phyloP scores from a whole-genome alignment of 2,888 invertebrate genomes.

The Sminthurides aquaticus region DNA sequence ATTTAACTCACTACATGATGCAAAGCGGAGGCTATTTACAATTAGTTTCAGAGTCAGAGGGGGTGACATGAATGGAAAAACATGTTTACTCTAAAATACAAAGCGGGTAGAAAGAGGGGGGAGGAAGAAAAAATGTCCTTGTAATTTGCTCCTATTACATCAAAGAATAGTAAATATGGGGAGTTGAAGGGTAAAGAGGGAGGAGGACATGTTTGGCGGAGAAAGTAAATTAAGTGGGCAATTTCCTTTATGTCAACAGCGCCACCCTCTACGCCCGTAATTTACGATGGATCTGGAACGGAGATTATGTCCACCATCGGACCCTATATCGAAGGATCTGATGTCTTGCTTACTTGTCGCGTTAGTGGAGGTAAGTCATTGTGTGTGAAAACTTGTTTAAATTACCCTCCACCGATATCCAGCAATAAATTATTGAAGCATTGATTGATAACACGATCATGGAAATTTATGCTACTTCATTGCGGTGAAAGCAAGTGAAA shows the following conservation, averaged over 20 bases:
- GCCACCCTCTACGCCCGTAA: conserved; percentile 69
- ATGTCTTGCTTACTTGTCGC: conserved; percentile 73
- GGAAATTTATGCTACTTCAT: not conserved
- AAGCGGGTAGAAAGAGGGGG: too few relatives aligned
- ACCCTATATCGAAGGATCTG: conserved; percentile 78
- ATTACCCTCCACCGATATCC: not conserved
- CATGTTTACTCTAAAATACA: too few relatives aligned
- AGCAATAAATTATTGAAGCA: not conserved
- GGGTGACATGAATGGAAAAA: too few relatives aligned
- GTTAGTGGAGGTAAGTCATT: conserved; percentile 72
- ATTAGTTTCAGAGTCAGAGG: too few relatives aligned
- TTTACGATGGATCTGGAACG: conserved; percentile 73
- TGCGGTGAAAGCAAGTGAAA: conserved; percentile 7
- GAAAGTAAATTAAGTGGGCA: conserved; percentile 2
- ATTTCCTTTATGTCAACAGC: conserved; percentile 53
- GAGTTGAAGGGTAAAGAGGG: too few relatives aligned
- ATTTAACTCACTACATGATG: too few relatives aligned
- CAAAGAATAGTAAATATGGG: too few relatives aligned
- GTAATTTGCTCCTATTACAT: too few relatives aligned
- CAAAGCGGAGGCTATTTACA: too few relatives aligned
- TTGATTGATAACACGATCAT: conserved; percentile 5
- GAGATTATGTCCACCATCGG: conserved; percentile 71
- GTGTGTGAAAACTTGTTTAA: too few relatives aligned
- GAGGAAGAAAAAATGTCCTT: too few relatives aligned
- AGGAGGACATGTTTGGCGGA: not conserved